These are phyloP conservation scores for Tragelaphus strepsiceros DNA, from an alignment of 2,113 vertebrate genomes.

Conservation along the genomic window DNA sequence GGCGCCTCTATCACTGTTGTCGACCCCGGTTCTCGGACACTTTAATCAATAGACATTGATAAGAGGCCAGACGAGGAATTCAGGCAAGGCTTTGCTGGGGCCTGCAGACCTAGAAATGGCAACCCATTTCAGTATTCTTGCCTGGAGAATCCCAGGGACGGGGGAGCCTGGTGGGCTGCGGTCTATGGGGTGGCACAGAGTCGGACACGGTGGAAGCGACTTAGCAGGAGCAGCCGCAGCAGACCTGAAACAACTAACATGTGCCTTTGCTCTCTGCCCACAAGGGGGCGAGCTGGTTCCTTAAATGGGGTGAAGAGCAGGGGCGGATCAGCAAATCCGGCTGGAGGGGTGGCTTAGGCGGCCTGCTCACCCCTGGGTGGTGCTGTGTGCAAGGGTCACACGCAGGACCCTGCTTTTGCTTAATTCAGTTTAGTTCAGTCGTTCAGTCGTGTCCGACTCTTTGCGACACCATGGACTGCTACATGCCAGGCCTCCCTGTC, in stretches of 20 bases:
- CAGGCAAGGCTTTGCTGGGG: no score
- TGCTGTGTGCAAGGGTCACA: background rate
- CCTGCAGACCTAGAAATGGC: no score
- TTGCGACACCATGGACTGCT: no score
- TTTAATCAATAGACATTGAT: background rate
- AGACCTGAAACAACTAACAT: no score
- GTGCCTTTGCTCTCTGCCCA: background rate
- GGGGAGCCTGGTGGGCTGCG: no score
- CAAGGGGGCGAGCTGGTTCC: background rate
- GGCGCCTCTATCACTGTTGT: background rate
- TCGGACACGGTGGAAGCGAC: fast-evolving
- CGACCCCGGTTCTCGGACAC: fast-evolving
- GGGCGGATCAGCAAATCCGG: fast-evolving
- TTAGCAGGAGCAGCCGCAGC: no score
- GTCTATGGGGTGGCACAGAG: no score
- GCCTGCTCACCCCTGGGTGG: background rate
- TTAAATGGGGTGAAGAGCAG: background rate
- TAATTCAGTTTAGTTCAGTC: no score
- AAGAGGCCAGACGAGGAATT: background rate
- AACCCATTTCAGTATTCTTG: no score
- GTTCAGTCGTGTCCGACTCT: no score
- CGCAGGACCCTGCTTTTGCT: background rate
- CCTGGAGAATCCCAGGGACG: no score
- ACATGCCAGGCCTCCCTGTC: no score
- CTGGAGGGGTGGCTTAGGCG: background rate